These are phyloP conservation scores for Cryptocephalus primarius DNA, from an alignment of 2,888 invertebrate species.

Conservation along the genomic window DNA sequence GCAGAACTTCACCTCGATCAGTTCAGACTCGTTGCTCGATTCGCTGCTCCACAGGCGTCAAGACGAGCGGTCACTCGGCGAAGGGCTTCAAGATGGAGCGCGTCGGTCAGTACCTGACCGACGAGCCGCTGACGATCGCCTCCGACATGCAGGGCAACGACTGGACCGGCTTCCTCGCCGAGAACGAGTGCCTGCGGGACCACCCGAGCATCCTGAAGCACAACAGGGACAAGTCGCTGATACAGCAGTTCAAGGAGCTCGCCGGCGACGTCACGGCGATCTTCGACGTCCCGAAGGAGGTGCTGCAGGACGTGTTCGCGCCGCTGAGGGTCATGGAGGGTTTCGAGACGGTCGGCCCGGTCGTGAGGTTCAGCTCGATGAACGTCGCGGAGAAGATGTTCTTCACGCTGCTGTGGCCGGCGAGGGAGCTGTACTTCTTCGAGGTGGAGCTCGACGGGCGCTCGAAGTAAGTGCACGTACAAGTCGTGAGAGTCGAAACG, in stretches of 20 bases:
- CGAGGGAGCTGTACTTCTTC: constrained; percentile 42
- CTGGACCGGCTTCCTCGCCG: constrained; percentile 65
- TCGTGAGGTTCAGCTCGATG: constrained; percentile 41
- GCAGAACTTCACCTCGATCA: too few species aligned
- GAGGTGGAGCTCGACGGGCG: constrained; percentile 27
- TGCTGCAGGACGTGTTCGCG: constrained; percentile 52
- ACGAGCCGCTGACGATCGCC: constrained; percentile 58
- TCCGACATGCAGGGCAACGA: constrained; percentile 63
- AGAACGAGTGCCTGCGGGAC: constrained; percentile 60
- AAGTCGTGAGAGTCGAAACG: too few species aligned
- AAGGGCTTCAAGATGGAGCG: constrained; percentile 70
- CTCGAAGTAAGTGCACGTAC: not conserved
- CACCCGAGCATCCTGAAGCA: constrained; percentile 66
- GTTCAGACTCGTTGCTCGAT: too few species aligned
- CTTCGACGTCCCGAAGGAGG: constrained; percentile 54
- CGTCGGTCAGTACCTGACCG: constrained; percentile 81
- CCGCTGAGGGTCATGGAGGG: constrained; percentile 41
- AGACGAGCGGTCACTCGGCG: not conserved
- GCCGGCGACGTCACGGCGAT: constrained; percentile 53
- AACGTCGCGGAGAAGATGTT: constrained; percentile 44
- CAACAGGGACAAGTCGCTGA: constrained; percentile 62
- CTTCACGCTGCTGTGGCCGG: constrained; percentile 41
- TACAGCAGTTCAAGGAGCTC: constrained; percentile 69
- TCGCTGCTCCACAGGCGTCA: not conserved
- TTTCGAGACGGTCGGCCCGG: constrained; percentile 19